Evolutionary conservation across 2,113 vertebrate species (phyloP).

Genomic region (Sturnira hondurensis): DNA sequence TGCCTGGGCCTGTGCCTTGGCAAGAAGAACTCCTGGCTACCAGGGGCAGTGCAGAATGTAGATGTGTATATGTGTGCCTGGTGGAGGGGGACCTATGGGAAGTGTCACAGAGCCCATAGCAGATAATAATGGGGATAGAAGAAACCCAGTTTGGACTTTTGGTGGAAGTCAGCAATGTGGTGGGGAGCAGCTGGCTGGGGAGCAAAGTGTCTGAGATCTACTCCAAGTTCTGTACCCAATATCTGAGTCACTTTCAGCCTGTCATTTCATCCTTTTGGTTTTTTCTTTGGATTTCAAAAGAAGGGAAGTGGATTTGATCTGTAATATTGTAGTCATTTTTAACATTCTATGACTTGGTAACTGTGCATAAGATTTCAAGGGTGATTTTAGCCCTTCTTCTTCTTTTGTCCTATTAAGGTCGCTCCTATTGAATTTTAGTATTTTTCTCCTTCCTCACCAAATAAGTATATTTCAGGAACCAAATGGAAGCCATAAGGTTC

Average conservation of each 20-base stretch:
- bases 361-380: slow-evolving; percentile 2
- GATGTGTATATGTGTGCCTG: not conserved
- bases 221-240: not conserved
- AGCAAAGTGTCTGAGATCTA: not conserved
- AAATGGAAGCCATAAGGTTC: not conserved
- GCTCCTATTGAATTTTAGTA: not conserved
- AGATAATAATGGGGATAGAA: not conserved
- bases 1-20: not conserved
- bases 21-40: not conserved
- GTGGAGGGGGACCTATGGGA: not conserved
- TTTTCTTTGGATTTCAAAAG: not conserved
- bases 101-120: not conserved
- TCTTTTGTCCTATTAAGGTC: not conserved
- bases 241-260: not conserved
- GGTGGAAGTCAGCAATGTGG: not conserved
- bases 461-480: not conserved
- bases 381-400: not conserved
- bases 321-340: not conserved
- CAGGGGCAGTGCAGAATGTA: not conserved
- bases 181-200: not conserved
- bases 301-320: not conserved
- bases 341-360: not conserved
- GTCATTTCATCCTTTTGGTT: not conserved
- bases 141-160: not conserved
- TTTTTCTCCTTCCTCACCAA: not conserved